Evolutionary conservation across 2,888 invertebrate genomes (phyloP), one percentile per base, ranked within the genome.

Genomic region (Andrena dorsata): DNA sequence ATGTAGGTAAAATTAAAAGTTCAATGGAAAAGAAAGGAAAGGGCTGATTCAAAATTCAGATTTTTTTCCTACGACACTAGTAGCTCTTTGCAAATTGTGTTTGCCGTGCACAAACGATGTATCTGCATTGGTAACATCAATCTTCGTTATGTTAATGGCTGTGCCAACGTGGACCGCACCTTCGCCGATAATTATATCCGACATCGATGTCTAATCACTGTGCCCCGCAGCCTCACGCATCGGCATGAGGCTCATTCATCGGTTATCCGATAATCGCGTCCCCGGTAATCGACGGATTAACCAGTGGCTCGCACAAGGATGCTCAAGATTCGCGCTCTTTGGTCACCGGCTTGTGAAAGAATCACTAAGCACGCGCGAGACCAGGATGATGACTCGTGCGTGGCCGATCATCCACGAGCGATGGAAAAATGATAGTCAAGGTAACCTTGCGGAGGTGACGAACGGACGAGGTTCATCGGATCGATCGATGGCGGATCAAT

Each of bases 131-230:
- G 28, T 20, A 58, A 68, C 64, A 76, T 63, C 63, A 78, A 82
- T 87, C 82, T 82, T 64, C 58, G 66, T 71, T 69, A 53, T 35
- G 8, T 47, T 16, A 60, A 68, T 61, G 49, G 32, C 51, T 60
- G 77, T 63, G 73, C 61, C 80, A 66, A 47, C 65, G 75, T 26
- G 26, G 66, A 72, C 79, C 82, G 81, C 71, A 78, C 73, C 78
- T 64, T 74, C 74, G 23, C 77, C 78, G 90, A 86, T 90, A 90
- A 90, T 90, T 89, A 90, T 90, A 90, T 86, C 87, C 87, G 84
- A 85, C 84, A 86, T 83, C 84, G 81, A 88, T 84, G 83, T 82
- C 75, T 83, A 87, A 89, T 86, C 86, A 72, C 73, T 82, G 86
- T 73, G 78, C 61, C 60, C 63, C 75, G n/a, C 61, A 63, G 63